Evolutionary conservation across 2,113 vertebrate species (phyloP).

Genomic region (Macrotis lagotis): DNA sequence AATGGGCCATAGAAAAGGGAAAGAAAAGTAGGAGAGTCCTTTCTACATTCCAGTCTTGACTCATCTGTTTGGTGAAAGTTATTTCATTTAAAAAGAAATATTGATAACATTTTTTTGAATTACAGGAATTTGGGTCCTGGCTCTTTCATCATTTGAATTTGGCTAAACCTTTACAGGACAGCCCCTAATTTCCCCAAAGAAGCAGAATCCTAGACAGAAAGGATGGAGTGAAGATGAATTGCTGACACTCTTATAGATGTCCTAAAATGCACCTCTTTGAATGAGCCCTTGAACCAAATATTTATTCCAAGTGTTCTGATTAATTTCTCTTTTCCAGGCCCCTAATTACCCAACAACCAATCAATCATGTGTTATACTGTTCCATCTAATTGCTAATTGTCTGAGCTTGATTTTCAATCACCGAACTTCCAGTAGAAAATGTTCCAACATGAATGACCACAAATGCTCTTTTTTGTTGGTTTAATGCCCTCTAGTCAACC

Average conservation of each 20-base stretch:
- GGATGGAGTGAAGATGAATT: background rate
- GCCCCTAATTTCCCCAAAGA: background rate
- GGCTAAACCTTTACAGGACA: background rate
- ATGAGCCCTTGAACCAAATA: conserved; percentile 37
- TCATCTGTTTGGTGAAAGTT: background rate
- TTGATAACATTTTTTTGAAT: background rate
- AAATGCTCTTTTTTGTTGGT: background rate
- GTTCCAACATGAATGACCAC: background rate
- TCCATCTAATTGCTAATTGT: conserved; percentile 46
- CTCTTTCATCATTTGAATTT: background rate
- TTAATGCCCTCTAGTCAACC: background rate
- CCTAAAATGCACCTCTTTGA: background rate
- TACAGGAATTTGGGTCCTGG: background rate
- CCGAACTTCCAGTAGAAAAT: conserved; percentile 9
- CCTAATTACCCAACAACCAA: conserved; percentile 41
- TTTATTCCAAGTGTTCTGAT: conserved; percentile 47
- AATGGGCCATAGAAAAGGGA: background rate
- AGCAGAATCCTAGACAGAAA: background rate
- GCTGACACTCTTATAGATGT: background rate
- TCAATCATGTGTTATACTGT: conserved; percentile 32
- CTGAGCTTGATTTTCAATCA: conserved; percentile 54
- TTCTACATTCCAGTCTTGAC: background rate
- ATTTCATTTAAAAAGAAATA: background rate
- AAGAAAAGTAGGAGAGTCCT: background rate
- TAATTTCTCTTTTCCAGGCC: conserved; percentile 31